Evolutionary conservation across 2,888 invertebrate genomes (phyloP).

Genomic region (Neoitamus cyanurus): DNA sequence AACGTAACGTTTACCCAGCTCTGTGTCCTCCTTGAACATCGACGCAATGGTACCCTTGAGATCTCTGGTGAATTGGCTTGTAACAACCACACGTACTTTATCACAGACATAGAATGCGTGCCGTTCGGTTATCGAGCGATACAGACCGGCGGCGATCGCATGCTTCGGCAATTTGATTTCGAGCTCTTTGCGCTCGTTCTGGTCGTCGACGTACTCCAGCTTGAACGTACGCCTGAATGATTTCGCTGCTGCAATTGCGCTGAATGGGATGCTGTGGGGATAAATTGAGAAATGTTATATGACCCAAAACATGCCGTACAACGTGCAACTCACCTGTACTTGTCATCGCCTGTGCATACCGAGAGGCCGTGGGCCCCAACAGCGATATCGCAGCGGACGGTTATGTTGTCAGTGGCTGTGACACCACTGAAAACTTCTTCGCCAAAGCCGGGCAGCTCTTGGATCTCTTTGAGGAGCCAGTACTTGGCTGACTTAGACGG

Average conservation of each 20-base stretch:
- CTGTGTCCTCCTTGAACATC: constrained; percentile 89
- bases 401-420: constrained; percentile 60
- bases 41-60: constrained; percentile 90
- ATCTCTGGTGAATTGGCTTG: constrained; percentile 89
- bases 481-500: constrained; percentile 84
- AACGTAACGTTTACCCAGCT: constrained; percentile 87
- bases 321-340: constrained; percentile 67
- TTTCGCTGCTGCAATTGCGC: constrained; percentile 82
- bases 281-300: constrained; percentile 24
- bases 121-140: constrained; percentile 89
- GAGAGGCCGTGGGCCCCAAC: constrained; percentile 88
- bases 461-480: constrained; percentile 83
- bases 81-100: constrained; percentile 87
- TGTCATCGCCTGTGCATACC: constrained; percentile 75
- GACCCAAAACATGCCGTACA: background rate
- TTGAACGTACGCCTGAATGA: constrained; percentile 80
- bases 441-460: constrained; percentile 83
- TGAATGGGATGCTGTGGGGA: constrained; percentile 78
- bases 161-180: constrained; percentile 85
- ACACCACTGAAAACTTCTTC: constrained; percentile 85
- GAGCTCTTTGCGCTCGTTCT: constrained; percentile 73
- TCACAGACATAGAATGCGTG: constrained; percentile 95
- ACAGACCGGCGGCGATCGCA: constrained; percentile 83
- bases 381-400: constrained; percentile 71
- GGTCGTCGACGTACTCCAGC: constrained; percentile 78